Conservation (phyloP, 2,113 vertebrate species). For the Danionella cerebrum region DNA sequence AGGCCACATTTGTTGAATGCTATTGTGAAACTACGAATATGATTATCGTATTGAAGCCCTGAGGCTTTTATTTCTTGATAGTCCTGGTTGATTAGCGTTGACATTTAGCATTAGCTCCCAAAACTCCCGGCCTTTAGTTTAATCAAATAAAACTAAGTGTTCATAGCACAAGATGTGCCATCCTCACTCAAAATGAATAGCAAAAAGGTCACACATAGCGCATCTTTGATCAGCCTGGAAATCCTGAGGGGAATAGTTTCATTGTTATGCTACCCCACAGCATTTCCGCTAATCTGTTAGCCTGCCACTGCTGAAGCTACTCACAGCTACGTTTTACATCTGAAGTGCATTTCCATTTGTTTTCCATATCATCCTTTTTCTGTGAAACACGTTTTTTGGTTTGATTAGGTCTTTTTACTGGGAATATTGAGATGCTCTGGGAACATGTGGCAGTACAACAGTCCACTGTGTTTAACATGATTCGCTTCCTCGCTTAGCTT, state of each 20-base stretch:
- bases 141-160: background rate
- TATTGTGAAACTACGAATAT: too few relatives aligned
- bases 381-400: background rate
- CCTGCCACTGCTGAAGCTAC: too few relatives aligned
- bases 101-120: constrained; percentile 17
- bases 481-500: background rate
- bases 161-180: background rate
- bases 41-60: too few relatives aligned
- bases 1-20: too few relatives aligned
- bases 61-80: constrained; percentile 10
- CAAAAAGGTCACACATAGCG: constrained; percentile 60
- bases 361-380: background rate
- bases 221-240: background rate
- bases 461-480: constrained; percentile 22
- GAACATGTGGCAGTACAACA: background rate
- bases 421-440: background rate
- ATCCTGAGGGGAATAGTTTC: background rate
- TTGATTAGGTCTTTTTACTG: background rate
- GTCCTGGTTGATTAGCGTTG: constrained; percentile 17
- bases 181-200: constrained; percentile 46
- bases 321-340: background rate
- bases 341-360: background rate
- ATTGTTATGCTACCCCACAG: background rate
- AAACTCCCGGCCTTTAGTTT: background rate
- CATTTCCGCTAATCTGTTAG: background rate